Conservation (phyloP, 2,113 vertebrate species). For the Limnothrissa miodon region DNA sequence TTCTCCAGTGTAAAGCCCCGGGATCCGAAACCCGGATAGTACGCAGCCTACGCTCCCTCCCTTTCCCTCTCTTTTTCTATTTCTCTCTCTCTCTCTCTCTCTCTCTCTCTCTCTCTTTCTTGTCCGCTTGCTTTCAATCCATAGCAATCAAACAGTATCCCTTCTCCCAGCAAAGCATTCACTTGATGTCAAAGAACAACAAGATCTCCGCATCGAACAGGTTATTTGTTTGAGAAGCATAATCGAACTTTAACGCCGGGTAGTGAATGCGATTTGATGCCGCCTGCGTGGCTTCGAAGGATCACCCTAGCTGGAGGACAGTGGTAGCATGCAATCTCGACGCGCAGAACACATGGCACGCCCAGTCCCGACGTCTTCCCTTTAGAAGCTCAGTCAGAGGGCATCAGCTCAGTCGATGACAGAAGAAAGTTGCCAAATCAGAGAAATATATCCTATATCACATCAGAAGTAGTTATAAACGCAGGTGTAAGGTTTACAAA, state of each 20-base stretch:
- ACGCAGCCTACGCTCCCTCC: not conserved
- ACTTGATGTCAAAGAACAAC: not conserved
- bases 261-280: not conserved
- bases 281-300: conserved; percentile 11
- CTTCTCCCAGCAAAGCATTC: not conserved
- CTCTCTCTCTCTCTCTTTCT: not conserved
- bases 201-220: not conserved
- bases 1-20: conserved; percentile 14
- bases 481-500: not conserved
- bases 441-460: not conserved
- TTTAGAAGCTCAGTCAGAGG: conserved; percentile 27
- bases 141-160: not conserved
- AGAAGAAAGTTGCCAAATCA: not conserved
- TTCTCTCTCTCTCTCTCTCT: not conserved
- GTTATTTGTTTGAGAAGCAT: not conserved
- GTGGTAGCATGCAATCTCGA: conserved; percentile 26
- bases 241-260: not conserved
- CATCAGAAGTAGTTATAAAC: not conserved
- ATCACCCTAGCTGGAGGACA: conserved; percentile 28
- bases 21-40: not conserved
- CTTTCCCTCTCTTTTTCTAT: not conserved
- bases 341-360: conserved; percentile 29
- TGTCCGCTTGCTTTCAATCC: not conserved
- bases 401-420: conserved; percentile 10
- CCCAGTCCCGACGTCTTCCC: conserved; percentile 28